phyloP scores from a whole-genome alignment of 2,888 invertebrate species.

The Dioctria rufipes region DNA sequence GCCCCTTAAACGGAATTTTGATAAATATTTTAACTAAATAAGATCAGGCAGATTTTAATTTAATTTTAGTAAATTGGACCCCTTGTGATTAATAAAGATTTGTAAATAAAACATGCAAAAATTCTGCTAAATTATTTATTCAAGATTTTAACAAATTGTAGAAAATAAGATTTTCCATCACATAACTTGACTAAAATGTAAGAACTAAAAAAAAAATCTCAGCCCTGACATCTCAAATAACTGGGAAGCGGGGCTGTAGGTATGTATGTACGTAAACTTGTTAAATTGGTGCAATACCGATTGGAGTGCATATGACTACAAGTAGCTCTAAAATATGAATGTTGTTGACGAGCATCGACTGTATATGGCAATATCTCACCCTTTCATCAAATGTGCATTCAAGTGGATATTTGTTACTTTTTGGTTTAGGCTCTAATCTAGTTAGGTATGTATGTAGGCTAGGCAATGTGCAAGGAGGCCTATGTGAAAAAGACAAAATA shows the following conservation, averaged over 20 bases:
- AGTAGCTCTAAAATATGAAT: conserved; percentile 11
- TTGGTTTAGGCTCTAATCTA: conserved; percentile 9
- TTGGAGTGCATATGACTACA: conserved; percentile 44
- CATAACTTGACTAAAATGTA: conserved; percentile 46
- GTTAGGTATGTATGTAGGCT: too few relatives aligned
- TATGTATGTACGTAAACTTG: conserved; percentile 13
- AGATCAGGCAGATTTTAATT: too few relatives aligned
- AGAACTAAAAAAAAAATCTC: conserved; percentile 13
- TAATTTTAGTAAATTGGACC: too few relatives aligned
- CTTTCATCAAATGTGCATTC: neutral
- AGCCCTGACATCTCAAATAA: neutral
- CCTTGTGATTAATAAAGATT: too few relatives aligned
- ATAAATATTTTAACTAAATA: too few relatives aligned
- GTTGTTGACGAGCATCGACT: neutral
- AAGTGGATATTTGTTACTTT: conserved; percentile 7
- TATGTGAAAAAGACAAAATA: conserved; percentile 37
- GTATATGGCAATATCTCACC: neutral
- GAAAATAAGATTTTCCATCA: conserved; percentile 54
- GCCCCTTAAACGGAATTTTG: too few relatives aligned
- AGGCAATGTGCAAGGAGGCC: neutral
- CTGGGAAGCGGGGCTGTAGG: neutral
- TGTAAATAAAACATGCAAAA: conserved; percentile 2
- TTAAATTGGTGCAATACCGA: conserved; percentile 37
- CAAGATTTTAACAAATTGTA: conserved; percentile 56
- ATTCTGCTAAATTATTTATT: conserved; percentile 50